phyloP scores from a whole-genome alignment of 2,797 vertebrate genomes.

The Chrosomus eos region DNA sequence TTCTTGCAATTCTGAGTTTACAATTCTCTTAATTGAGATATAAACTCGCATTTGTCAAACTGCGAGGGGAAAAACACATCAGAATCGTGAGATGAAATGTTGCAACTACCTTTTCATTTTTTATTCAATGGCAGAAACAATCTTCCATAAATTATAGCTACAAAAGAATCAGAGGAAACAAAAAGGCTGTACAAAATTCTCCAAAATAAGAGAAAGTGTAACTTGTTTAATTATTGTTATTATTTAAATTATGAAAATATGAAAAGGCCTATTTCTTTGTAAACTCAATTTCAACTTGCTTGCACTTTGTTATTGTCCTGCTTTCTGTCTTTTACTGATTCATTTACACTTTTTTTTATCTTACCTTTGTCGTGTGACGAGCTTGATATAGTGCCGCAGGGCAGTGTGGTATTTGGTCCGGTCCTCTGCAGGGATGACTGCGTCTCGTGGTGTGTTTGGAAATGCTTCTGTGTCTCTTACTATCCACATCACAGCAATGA shows the following conservation, averaged over 20 bases:
- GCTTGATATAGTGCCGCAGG: conserved; percentile 94
- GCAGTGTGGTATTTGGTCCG: conserved; percentile 92
- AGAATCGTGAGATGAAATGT: no score
- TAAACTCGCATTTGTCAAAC: no score
- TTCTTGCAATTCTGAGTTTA: no score
- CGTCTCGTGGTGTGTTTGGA: background rate
- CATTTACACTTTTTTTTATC: conserved; percentile 35
- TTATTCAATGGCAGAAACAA: no score
- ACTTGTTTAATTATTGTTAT: no score
- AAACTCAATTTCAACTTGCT: background rate
- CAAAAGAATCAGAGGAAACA: background rate
- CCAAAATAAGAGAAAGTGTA: no score
- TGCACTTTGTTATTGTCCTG: background rate
- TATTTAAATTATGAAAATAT: background rate
- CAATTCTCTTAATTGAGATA: no score
- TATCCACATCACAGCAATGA: conserved; percentile 1
- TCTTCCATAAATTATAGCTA: background rate
- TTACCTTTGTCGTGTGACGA: conserved; percentile 95
- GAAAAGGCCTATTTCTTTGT: background rate
- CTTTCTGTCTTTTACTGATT: background rate
- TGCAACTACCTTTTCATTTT: no score
- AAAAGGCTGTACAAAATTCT: no score
- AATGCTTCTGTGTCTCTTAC: background rate
- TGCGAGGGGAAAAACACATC: no score
- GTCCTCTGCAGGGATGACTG: conserved; percentile 80